Evolutionary conservation across 1,140 invertebrate species (phyloP).

Genomic region (Dendrolimus kikuchii): DNA sequence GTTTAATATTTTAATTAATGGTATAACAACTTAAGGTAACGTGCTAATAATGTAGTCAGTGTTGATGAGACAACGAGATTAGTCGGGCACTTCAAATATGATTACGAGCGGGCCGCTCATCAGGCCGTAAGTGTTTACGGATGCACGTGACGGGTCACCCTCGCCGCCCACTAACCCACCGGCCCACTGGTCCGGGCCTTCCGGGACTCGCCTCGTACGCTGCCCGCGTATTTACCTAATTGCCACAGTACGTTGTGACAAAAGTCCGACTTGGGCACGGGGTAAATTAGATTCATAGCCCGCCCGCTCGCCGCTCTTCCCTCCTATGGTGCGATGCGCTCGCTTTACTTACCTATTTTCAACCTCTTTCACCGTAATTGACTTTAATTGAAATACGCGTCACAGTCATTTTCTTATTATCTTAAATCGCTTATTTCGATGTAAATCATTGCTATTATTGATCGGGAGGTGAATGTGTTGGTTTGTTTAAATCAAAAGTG

Average conservation of each 20-base stretch:
- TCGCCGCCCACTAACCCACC: slow-evolving; percentile 7
- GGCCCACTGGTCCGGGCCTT: not conserved
- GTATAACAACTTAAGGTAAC: slow-evolving; percentile 9
- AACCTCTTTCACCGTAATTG: slow-evolving; percentile 53
- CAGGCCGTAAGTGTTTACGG: slow-evolving; percentile 45
- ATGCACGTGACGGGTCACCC: slow-evolving; percentile 33
- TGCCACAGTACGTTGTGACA: slow-evolving; percentile 54
- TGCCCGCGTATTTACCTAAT: slow-evolving; percentile 61
- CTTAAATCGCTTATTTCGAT: slow-evolving; percentile 15
- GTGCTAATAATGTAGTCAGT: slow-evolving; percentile 25
- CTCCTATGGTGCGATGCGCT: slow-evolving; percentile 21
- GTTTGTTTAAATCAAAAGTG: no score
- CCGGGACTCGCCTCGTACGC: slow-evolving; percentile 14
- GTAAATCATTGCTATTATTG: slow-evolving; percentile 9
- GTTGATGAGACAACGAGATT: slow-evolving; percentile 33
- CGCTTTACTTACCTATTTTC: slow-evolving; percentile 38
- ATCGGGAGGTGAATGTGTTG: no score
- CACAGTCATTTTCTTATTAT: slow-evolving; percentile 30
- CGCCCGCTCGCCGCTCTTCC: slow-evolving; percentile 22
- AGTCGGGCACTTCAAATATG: slow-evolving; percentile 37
- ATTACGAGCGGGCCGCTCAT: slow-evolving; percentile 35
- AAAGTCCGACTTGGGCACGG: slow-evolving; percentile 46
- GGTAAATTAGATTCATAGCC: slow-evolving; percentile 53
- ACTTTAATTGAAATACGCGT: slow-evolving; percentile 54
- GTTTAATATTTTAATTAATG: not conserved